These are phyloP conservation scores for Drosophila rubida DNA, from an alignment of 2,888 invertebrate species.

Conservation along the genomic window DNA sequence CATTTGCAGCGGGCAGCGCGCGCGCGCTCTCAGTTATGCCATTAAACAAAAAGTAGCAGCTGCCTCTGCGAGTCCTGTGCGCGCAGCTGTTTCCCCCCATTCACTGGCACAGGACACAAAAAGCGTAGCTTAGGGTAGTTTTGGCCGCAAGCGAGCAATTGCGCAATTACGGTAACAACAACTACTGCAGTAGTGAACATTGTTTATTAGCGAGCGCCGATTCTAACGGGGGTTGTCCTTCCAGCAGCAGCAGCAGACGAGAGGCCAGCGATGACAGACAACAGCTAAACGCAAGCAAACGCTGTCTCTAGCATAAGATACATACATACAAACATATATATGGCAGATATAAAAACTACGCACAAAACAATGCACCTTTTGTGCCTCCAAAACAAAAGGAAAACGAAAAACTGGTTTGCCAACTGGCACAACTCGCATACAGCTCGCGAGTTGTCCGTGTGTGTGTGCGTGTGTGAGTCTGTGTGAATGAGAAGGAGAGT, in stretches of 20 bases:
- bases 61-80: slow-evolving; percentile 61
- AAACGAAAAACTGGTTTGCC: slow-evolving; percentile 66
- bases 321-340: slow-evolving; percentile 7
- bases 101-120: slow-evolving; percentile 77
- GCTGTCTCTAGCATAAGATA: slow-evolving; percentile 19
- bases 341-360: slow-evolving; percentile 9
- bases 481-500: slow-evolving; percentile 7
- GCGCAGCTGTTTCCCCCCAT: slow-evolving; percentile 73
- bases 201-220: slow-evolving; percentile 52
- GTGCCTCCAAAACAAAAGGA: slow-evolving; percentile 43
- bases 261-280: slow-evolving; percentile 12
- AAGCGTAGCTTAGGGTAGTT: slow-evolving; percentile 17
- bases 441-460: slow-evolving; percentile 11
- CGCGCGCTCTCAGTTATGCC: slow-evolving; percentile 39
- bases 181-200: slow-evolving; percentile 26
- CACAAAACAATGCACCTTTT: slow-evolving; percentile 52
- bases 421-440: slow-evolving; percentile 54
- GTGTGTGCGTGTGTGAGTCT: not conserved
- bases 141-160: slow-evolving; percentile 60
- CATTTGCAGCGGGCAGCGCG: slow-evolving; percentile 14
- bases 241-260: slow-evolving; percentile 5
- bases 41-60: slow-evolving; percentile 64
- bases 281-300: slow-evolving; percentile 43
- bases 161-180: slow-evolving; percentile 66
- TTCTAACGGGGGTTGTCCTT: slow-evolving; percentile 57